These are phyloP conservation scores for Galerucella nymphaeae DNA, from an alignment of 2,888 invertebrate species.

Conservation along the genomic window DNA sequence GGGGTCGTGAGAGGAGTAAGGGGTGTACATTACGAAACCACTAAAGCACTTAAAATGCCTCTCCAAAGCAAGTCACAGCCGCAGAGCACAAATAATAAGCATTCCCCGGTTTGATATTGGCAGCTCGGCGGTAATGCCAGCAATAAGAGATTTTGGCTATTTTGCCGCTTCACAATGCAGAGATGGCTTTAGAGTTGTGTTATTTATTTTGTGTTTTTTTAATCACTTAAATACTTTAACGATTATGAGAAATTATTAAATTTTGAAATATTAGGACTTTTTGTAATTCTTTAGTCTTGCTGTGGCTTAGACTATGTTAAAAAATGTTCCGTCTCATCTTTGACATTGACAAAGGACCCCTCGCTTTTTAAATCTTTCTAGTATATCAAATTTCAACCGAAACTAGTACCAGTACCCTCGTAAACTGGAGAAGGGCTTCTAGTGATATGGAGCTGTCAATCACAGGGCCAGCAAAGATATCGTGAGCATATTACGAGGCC, in stretches of 20 bases:
- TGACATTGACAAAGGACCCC: too few relatives aligned
- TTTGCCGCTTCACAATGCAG: slow-evolving; percentile 16
- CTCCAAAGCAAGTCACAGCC: slow-evolving; percentile 44
- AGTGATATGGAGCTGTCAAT: slow-evolving; percentile 32
- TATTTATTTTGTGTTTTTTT: too few relatives aligned
- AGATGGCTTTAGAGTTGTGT: background rate
- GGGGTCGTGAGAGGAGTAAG: background rate
- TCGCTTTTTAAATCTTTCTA: too few relatives aligned
- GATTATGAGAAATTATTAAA: too few relatives aligned
- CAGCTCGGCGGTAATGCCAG: slow-evolving; percentile 9
- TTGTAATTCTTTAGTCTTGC: too few relatives aligned
- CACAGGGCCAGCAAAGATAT: slow-evolving; percentile 26
- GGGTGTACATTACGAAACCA: slow-evolving; percentile 43
- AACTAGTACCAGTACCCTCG: too few relatives aligned
- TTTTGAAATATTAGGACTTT: too few relatives aligned
- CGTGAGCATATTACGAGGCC: slow-evolving; percentile 36
- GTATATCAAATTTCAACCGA: too few relatives aligned
- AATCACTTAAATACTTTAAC: too few relatives aligned
- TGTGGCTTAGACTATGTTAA: too few relatives aligned
- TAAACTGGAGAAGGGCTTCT: background rate
- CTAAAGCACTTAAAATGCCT: slow-evolving; percentile 46
- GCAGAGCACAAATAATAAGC: slow-evolving; percentile 45
- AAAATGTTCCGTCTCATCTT: too few relatives aligned
- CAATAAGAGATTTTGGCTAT: slow-evolving; percentile 39
- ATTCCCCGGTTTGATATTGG: slow-evolving; percentile 39